Evolutionary conservation across 1,140 invertebrate species (phyloP).

Genomic region (Mylabris phalerata): DNA sequence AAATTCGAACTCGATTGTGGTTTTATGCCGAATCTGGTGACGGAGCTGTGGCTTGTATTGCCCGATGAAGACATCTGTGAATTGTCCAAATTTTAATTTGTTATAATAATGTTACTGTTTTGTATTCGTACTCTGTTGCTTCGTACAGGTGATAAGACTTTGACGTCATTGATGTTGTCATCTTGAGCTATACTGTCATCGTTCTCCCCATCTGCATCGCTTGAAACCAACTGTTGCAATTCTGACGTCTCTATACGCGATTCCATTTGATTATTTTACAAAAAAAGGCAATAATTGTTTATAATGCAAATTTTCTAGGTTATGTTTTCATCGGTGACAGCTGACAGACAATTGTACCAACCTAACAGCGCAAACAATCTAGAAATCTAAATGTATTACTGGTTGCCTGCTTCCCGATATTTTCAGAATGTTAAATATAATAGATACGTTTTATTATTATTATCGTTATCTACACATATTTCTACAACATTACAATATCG

Average conservation of each 20-base stretch:
- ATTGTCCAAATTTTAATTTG: no score
- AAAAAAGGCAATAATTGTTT: no score
- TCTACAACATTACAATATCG: no score
- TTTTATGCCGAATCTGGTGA: slow-evolving; percentile 24
- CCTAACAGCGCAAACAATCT: neutral
- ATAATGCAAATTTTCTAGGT: no score
- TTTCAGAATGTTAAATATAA: no score
- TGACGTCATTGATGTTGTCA: slow-evolving; percentile 34
- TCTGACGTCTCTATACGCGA: slow-evolving; percentile 39
- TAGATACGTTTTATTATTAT: no score
- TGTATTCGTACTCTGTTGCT: slow-evolving; percentile 34
- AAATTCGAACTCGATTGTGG: slow-evolving; percentile 21
- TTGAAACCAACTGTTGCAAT: slow-evolving; percentile 41
- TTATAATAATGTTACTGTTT: no score
- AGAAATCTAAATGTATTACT: no score
- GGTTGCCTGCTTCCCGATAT: no score
- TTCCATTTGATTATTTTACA: slow-evolving; percentile 30
- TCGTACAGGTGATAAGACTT: slow-evolving; percentile 39
- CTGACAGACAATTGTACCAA: neutral
- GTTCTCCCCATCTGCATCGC: slow-evolving; percentile 41
- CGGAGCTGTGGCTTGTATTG: slow-evolving; percentile 40
- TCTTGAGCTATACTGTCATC: slow-evolving; percentile 41
- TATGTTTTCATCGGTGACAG: no score
- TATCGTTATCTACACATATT: no score
- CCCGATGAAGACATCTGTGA: slow-evolving; percentile 39